Evolutionary conservation across 2,888 invertebrate species (phyloP), one percentile per base, ranked within the genome.

Genomic region (Julus scanicus): DNA sequence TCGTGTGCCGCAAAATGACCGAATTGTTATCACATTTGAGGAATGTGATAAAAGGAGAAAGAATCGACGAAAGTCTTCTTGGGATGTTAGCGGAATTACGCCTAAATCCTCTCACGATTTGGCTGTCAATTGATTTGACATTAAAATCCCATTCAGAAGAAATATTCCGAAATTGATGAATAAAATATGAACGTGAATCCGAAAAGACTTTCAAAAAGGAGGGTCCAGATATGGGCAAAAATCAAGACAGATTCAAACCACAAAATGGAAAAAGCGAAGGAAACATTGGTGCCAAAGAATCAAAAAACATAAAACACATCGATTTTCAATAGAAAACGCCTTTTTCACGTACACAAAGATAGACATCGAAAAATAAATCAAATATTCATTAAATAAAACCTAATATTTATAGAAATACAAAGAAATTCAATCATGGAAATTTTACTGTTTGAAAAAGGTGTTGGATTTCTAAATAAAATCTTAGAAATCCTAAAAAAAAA

Each of bases 41-140:
- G 44, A 6, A 44, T 44, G 44, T 6, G 4, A 6, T 3, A 6
- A 44, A 6, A 44, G 44, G n/a, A n/a, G 44, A 44, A 3, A 44
- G 44, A n/a, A 57, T 1, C 5, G 15, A 17, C 4, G 6, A 53
- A n/a, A 29, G 20, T 20, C 71, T 2, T 71, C n/a, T 5, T 6
- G 8, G 20, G 29, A 29, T 71, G 71, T 71, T 71, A 6, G 71
- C 20, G 71, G 71, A 71, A 71, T 71, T 20, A 71, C 2, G 20
- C 20, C n/a, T 9, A 71, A 71, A 71, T 71, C 71, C 71, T 29
- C 6, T 8, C 5, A 29, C 20, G 71, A 71, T 71, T 71, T 71
- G 29, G 29, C 71, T 71, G 71, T 71, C 71, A 71, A 71, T 71
- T 29, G 71, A 71, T 71, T 71, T 71, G 71, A 71, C 71, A 71